Evolutionary conservation across 2,888 invertebrate genomes (phyloP).

Genomic region (Hedya salicella): DNA sequence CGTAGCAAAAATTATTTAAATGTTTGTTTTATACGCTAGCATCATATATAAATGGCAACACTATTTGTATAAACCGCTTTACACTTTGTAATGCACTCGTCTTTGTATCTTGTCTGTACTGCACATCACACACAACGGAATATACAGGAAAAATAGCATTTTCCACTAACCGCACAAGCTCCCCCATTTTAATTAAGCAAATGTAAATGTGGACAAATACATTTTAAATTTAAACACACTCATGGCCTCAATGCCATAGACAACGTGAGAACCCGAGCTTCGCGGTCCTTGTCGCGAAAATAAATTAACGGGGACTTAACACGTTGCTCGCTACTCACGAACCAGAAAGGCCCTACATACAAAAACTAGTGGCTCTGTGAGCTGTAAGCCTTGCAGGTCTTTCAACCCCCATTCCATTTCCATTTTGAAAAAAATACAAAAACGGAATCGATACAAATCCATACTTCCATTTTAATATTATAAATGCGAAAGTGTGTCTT

Average conservation of each 20-base stretch:
- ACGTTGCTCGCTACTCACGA: constrained; percentile 28
- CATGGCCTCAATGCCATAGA: constrained; percentile 13
- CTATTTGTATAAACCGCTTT: too few species aligned
- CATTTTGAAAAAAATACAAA: not conserved
- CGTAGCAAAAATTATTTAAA: too few species aligned
- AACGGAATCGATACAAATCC: too few species aligned
- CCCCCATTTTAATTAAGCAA: constrained; percentile 33
- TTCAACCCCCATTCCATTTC: too few species aligned
- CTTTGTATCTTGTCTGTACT: too few species aligned
- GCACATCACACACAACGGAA: not conserved
- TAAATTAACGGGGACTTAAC: constrained; percentile 39
- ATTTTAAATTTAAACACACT: constrained; percentile 17
- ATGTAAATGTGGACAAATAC: constrained; percentile 15
- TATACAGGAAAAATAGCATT: constrained; percentile 4
- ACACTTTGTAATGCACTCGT: too few species aligned
- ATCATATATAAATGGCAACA: too few species aligned
- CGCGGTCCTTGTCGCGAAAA: constrained; percentile 13
- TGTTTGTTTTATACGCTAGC: too few species aligned
- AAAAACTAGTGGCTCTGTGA: too few species aligned
- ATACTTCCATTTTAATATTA: too few species aligned
- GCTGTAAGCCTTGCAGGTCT: too few species aligned
- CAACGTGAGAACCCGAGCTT: constrained; percentile 16
- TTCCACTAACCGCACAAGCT: constrained; percentile 3
- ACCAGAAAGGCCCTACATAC: not conserved
- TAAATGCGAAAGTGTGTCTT: too few species aligned